Percentiles rank a stretch among this genome's conserved stretches.
These are phyloP conservation scores for Trichogramma evanescens DNA, from an alignment of 2,888 invertebrate genomes.

Conservation along the genomic window DNA sequence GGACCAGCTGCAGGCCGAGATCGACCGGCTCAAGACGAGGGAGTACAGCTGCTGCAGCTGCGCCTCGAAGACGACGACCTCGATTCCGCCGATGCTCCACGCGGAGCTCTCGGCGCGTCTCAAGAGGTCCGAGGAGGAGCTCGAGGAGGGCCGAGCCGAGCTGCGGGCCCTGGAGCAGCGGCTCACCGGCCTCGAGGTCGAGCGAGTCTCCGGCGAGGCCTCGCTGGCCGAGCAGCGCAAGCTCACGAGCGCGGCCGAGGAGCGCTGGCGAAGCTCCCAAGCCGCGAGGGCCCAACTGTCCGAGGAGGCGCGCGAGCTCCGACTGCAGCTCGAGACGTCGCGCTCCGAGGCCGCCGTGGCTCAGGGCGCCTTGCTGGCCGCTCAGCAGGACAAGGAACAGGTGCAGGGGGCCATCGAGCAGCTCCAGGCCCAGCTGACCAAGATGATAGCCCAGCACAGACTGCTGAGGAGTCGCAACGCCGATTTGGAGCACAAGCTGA, in stretches of 20 bases:
- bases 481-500: slow-evolving; percentile 32
- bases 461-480: slow-evolving; percentile 30
- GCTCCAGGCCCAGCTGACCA: slow-evolving; percentile 30
- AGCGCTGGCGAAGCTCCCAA: slow-evolving; percentile 27
- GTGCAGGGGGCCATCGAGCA: slow-evolving; percentile 35
- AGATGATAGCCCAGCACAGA: slow-evolving; percentile 36
- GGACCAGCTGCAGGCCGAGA: slow-evolving; percentile 22
- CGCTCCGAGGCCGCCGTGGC: slow-evolving; percentile 29
- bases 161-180: slow-evolving; percentile 28
- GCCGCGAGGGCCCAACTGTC: slow-evolving; percentile 27
- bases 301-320: slow-evolving; percentile 21
- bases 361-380: slow-evolving; percentile 26
- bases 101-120: slow-evolving; percentile 25
- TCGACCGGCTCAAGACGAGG: slow-evolving; percentile 15
- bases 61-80: neutral
- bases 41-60: slow-evolving; percentile 1
- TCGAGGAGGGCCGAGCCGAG: slow-evolving; percentile 25
- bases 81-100: neutral
- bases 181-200: slow-evolving; percentile 26
- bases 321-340: slow-evolving; percentile 27
- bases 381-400: slow-evolving; percentile 32
- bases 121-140: slow-evolving; percentile 30
- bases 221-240: slow-evolving; percentile 25
- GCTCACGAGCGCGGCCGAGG: slow-evolving; percentile 30
- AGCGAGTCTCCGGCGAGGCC: slow-evolving; percentile 27